Conservation (phyloP, 2,113 vertebrate genomes). For the Probosciger aterrimus region DNA sequence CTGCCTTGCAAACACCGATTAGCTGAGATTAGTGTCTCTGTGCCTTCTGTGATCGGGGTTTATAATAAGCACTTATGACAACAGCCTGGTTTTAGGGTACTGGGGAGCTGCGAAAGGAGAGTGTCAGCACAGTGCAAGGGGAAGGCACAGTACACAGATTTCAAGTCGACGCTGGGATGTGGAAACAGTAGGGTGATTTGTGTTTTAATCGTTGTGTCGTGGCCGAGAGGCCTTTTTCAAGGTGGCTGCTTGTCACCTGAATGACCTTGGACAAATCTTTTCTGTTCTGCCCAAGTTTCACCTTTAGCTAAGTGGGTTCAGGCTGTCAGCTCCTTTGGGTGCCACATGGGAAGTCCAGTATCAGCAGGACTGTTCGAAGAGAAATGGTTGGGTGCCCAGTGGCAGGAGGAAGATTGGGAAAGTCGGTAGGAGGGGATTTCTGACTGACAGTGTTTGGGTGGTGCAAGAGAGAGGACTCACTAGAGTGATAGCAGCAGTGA, state of each 20-base stretch:
- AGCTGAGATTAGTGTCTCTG: background rate
- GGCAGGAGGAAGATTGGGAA: background rate
- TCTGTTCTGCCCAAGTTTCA: background rate
- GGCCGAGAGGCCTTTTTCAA: background rate
- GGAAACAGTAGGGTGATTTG: background rate
- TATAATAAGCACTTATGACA: background rate
- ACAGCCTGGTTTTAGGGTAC: background rate
- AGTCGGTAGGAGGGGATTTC: background rate
- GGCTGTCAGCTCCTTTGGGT: background rate
- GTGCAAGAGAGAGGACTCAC: background rate
- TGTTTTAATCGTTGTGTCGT: background rate
- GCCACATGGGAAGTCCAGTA: background rate
- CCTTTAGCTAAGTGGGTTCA: background rate
- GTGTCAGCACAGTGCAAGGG: background rate
- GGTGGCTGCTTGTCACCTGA: background rate
- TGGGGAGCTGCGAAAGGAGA: background rate
- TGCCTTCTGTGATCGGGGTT: background rate
- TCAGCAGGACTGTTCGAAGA: background rate
- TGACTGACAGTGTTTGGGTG: background rate
- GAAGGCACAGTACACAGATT: background rate
- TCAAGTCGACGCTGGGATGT: accelerated
- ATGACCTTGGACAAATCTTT: background rate
- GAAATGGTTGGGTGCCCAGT: background rate
- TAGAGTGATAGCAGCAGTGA: background rate
- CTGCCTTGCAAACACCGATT: background rate